Evolutionary conservation across 2,797 vertebrate genomes (phyloP), one percentile per base, ranked within the genome.

Genomic region (Oryzias dopingdopingensis): DNA sequence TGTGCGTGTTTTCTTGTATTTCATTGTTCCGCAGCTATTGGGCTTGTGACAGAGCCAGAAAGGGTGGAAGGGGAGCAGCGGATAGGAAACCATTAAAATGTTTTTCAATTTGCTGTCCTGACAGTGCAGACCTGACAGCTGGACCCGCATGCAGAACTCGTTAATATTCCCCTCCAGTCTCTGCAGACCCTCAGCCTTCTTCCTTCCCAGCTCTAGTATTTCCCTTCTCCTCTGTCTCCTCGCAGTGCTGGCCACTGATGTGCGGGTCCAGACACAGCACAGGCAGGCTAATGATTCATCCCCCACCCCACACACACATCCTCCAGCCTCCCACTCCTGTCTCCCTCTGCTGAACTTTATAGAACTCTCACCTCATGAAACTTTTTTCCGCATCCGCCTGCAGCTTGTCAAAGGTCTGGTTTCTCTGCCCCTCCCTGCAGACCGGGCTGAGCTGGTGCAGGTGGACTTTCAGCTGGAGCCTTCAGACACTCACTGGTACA

Each of bases 371-470:
- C 96, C 14, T 94, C 89, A 12, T 87, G 96, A 77, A 90, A 92
- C 85, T 94, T 29, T 98, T 85, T 91, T 95, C 66, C 46, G 86
- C 79, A 47, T 96, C 94, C 22, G 53, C 53, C 85, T 97, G 95
- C 58, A 98, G 91, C 91, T 94, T 95, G 87, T 98, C 96, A 83
- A 97, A 98, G 70, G 81, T 55, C 4, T 65, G 60, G 6, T 92
- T 91, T 76, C 98, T 96, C 37, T 61, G 88, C 58, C 94, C 91
- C 58, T 97, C 96, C 56, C 93, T 87, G 87, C 98, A 98, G 75
- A 98, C 95, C 0, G 96, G 87, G 74, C 74, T 93, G 32, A 95
- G 93, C 86, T 99, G 96, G 0, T 98, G 96, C 60, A 96, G 88
- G 87, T 95, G 97, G 69, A 98, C 90, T 70, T 90, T 96, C 69